Base-by-base conservation (phyloP, 2,797 vertebrate genomes). In the Agapornis canus region DNA sequence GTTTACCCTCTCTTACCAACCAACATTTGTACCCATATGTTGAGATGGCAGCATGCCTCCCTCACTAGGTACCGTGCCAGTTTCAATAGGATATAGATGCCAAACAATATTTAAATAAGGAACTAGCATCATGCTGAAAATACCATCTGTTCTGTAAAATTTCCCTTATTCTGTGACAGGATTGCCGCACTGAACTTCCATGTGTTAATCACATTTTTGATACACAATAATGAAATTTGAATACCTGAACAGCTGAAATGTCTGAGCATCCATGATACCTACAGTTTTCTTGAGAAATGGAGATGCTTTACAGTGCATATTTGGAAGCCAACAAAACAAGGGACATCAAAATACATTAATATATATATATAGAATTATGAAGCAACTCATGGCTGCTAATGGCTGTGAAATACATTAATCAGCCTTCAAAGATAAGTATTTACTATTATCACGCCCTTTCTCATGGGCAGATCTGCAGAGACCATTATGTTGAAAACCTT, bases 131-230 rank as follows among this genome's bases (percentile, higher is more conserved):
- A 97, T 91, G 94, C 93, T 94, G 93, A 93, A 96, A 93, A 96
- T 95, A 96, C 92, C 95, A 96, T 96, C 96, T 96, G 95, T 96
- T 96, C 94, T 96, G 96, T 91, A 96, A 96, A 96, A 69, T 91
- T 78, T 95, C 65, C 91, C 91, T 90, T 96, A 69, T 70, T 94
- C 88, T 94, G 39, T 96, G 94, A 96, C 95, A 96, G 86, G 76
- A 96, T 92, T 59, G 73, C 85, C 5, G 70, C 82, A 45, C 52
- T 95, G 94, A 95, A 91, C 91, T 95, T 88, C 65, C 70, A 92
- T 95, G 96, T 95, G 96, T 94, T 96, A 96, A 86, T 89, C 88
- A 56, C 88, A 79, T 95, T 92, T 94, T 77, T 91, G 57, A 60
- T 93, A 86, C 88, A 88, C 90, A 92, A 61, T 92, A 92, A 89